These are phyloP conservation scores for Heptranchias perlo DNA, from an alignment of 2,113 vertebrate genomes.

Conservation along the genomic window DNA sequence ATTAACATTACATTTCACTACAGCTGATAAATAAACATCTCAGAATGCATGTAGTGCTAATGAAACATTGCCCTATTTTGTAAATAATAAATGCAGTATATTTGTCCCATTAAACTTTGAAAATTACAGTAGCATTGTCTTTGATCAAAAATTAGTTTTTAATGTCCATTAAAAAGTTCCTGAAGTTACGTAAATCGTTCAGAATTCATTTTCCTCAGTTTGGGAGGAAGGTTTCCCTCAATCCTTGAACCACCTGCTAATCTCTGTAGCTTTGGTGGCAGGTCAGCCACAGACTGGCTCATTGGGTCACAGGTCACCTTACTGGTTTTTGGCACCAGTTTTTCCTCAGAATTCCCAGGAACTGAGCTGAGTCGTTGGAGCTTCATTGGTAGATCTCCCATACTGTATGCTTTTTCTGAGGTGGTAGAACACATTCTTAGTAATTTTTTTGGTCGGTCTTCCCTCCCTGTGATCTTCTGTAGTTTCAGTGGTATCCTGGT, in stretches of 20 bases:
- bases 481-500: slow-evolving; percentile 88
- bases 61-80: slow-evolving; percentile 52
- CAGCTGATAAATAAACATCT: slow-evolving; percentile 46
- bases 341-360: slow-evolving; percentile 90
- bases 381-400: slow-evolving; percentile 95
- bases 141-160: slow-evolving; percentile 53
- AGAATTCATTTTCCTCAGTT: slow-evolving; percentile 97
- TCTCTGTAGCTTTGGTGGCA: slow-evolving; percentile 94
- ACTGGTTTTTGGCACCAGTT: slow-evolving; percentile 72
- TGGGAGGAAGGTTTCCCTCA: slow-evolving; percentile 91
- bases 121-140: slow-evolving; percentile 46
- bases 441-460: slow-evolving; percentile 90
- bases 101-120: slow-evolving; percentile 43
- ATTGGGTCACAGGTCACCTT: slow-evolving; percentile 85
- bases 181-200: slow-evolving; percentile 86
- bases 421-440: slow-evolving; percentile 96
- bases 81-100: slow-evolving; percentile 40
- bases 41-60: slow-evolving; percentile 52
- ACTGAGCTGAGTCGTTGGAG: slow-evolving; percentile 97
- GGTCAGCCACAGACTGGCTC: slow-evolving; percentile 91
- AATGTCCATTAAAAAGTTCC: slow-evolving; percentile 43
- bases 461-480: slow-evolving; percentile 94
- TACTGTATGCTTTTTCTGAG: slow-evolving; percentile 95
- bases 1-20: slow-evolving; percentile 54
- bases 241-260: slow-evolving; percentile 75